Evolutionary conservation across 2,113 vertebrate genomes (phyloP), one percentile per base, ranked within the genome.

Genomic region (Madoqua kirkii): DNA sequence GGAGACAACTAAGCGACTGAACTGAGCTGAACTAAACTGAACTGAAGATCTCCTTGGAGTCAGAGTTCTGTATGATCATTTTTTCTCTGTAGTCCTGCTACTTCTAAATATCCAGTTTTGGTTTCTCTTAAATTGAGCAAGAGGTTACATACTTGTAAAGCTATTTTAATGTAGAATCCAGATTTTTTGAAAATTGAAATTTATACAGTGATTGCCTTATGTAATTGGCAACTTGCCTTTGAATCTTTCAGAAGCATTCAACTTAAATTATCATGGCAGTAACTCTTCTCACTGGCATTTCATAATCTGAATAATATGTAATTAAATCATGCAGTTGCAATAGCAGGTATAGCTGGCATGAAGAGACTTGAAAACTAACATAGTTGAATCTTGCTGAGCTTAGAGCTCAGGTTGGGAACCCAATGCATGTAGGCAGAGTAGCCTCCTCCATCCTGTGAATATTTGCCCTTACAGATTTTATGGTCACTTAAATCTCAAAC

Each of bases 291-390:
- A 88, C 36, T 64, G 29, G 89, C 57, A 83, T 97, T 85, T 91
- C 81, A 89, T 85, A 87, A 29, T 94, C 94, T 84, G n/a, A 96
- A 82, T 76, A 90, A 67, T 86, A 54, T 88, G 60, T 97, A 95
- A 98, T 96, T 98, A 93, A 92, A 60, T 87, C 93, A 17, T 95
- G 55, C 62, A 93, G 21, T 96, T 78, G 86, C 5, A 93, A 5
- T 97, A 95, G 52, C 45, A 93, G 76, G 33, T 36, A 48, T 88
- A 78, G 84, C 82, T 97, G 88, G 84, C 95, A 52, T 87, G 23
- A 93, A 94, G 95, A 95, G 48, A 29, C 62, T 85, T 95, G 76
- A 93, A 94, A 91, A 91, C 52, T 40, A 45, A 48, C 14, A 1
- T 19, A 74, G 79, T 87, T 95, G 59, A 33, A 93, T 83, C 82